Conservation (phyloP, 2,113 vertebrate genomes). For the Trematocara stigmaticum region DNA sequence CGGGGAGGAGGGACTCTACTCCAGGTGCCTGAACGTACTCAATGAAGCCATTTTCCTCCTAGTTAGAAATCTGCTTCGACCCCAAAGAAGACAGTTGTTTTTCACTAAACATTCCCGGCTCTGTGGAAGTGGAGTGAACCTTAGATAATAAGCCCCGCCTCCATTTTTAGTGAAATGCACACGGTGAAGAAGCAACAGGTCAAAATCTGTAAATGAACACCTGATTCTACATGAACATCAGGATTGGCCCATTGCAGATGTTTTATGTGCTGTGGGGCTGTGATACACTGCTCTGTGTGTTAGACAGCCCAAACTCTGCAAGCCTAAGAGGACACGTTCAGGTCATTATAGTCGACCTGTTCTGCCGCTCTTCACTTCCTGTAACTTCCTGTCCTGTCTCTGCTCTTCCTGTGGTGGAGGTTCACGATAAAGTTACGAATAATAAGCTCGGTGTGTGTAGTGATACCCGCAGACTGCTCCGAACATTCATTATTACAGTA, state of each 20-base stretch:
- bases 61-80: background rate
- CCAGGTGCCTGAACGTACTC: constrained; percentile 72
- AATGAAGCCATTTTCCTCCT: background rate
- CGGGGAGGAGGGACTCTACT: constrained; percentile 75
- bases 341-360: background rate
- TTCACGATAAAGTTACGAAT: background rate
- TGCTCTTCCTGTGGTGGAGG: background rate
- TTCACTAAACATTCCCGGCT: background rate
- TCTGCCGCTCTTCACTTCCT: background rate
- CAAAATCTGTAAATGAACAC: background rate
- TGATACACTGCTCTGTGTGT: background rate
- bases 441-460: background rate
- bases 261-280: background rate
- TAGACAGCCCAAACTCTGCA: background rate
- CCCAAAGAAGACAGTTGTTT: background rate
- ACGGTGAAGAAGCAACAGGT: background rate
- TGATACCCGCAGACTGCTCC: background rate
- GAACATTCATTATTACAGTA: background rate
- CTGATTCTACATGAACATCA: background rate
- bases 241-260: background rate
- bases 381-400: background rate
- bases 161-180: background rate
- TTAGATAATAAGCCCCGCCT: background rate
- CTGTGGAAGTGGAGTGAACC: background rate
- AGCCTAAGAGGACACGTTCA: background rate